Evolutionary conservation across 2,797 vertebrate genomes (phyloP).

Genomic region (Microtus agrestis): DNA sequence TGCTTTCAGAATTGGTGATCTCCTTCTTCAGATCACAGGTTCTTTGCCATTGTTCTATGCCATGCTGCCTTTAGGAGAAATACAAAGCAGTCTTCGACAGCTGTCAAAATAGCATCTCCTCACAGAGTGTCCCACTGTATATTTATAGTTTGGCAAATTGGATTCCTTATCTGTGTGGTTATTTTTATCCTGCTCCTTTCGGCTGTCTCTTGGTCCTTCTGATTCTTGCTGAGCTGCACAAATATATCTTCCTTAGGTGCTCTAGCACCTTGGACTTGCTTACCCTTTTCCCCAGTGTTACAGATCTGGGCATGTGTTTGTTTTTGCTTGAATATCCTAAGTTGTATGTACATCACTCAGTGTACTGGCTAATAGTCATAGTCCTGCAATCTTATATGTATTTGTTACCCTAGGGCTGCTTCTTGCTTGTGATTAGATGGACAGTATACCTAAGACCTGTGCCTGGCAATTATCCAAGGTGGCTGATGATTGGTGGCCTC

Average conservation of each 20-base stretch:
- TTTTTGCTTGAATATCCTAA: not conserved
- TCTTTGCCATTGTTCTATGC: not conserved
- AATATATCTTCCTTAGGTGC: not conserved
- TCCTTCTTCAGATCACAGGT: not conserved
- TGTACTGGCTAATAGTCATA: not conserved
- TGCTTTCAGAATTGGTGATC: not conserved
- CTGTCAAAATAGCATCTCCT: not conserved
- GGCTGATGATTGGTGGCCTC: not conserved
- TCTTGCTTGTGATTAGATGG: not conserved
- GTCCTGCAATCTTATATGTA: not conserved
- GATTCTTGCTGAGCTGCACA: not conserved
- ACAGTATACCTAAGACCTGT: not conserved
- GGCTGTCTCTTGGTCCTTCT: not conserved
- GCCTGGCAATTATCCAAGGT: rapidly evolving
- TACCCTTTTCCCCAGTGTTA: not conserved
- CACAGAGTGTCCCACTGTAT: not conserved
- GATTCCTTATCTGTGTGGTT: not conserved
- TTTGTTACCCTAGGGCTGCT: not conserved
- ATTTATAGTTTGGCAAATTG: constrained; percentile 5
- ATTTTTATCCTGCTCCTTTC: constrained; percentile 38
- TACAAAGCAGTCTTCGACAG: not conserved
- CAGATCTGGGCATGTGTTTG: not conserved
- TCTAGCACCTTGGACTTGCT: not conserved
- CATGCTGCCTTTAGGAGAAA: not conserved
- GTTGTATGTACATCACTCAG: not conserved